A percentile compares a stretch with the other conserved stretches of the same genome.
phyloP scores from a whole-genome alignment of 1,140 invertebrate genomes.

The Caerostris extrusa region DNA sequence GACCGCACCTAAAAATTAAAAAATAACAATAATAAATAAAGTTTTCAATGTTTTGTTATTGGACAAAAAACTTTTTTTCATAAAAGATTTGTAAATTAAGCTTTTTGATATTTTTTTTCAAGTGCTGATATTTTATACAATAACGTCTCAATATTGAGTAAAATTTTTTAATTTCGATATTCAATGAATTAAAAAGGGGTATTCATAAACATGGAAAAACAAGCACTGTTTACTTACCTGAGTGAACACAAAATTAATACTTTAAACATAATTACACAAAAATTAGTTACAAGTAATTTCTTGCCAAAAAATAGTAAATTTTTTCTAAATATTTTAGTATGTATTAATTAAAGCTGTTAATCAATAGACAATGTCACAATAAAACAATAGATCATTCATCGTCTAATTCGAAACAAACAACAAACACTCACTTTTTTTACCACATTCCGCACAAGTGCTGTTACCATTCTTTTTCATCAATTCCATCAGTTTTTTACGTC shows the following conservation, averaged over 20 bases:
- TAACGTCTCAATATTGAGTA: no score
- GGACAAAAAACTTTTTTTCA: no score
- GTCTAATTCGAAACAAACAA: not conserved
- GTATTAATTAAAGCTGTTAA: not conserved
- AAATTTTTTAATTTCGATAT: no score
- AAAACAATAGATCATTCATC: slow-evolving; percentile 42
- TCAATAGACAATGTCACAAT: not conserved
- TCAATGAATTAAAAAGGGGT: no score
- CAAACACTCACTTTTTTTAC: slow-evolving; percentile 84
- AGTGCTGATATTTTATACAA: no score
- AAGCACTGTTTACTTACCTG: not conserved
- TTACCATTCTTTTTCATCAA: slow-evolving; percentile 90
- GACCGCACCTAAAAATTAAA: no score
- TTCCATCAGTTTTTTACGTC: slow-evolving; percentile 88
- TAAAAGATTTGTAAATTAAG: no score
- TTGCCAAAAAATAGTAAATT: not conserved
- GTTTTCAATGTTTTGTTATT: no score
- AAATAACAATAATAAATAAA: no score
- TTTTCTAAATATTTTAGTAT: not conserved
- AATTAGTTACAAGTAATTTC: not conserved
- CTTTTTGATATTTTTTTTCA: no score
- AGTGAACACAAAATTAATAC: not conserved
- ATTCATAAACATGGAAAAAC: not conserved
- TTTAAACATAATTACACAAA: not conserved
- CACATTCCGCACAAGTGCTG: slow-evolving; percentile 91